Percentiles rank a stretch among this genome's conserved stretches.
Evolutionary conservation across 2,113 vertebrate species (phyloP).

Genomic region (Onychostruthus taczanowskii): DNA sequence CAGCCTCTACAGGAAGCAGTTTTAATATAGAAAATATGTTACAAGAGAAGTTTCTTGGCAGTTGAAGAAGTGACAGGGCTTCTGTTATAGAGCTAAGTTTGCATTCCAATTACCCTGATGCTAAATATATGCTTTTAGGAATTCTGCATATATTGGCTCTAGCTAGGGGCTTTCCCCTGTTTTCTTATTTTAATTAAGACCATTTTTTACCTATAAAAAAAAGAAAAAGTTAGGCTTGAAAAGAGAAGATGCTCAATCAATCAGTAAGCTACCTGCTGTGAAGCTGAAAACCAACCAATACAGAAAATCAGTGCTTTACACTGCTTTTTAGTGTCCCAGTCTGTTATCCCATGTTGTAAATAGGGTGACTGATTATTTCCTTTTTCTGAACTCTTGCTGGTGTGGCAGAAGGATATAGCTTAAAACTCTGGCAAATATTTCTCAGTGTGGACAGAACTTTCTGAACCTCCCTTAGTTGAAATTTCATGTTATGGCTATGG

Average conservation of each 20-base stretch:
- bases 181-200: neutral
- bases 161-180: neutral
- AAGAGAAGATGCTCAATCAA: neutral
- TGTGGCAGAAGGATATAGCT: neutral
- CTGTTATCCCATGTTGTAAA: neutral
- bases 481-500: neutral
- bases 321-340: neutral
- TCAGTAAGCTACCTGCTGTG: neutral
- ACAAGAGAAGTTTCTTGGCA: conserved; percentile 37
- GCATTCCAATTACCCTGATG: conserved; percentile 27
- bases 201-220: neutral
- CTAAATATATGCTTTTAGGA: conserved; percentile 47
- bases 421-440: neutral
- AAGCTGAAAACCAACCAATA: neutral
- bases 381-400: neutral
- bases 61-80: conserved; percentile 37
- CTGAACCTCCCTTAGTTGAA: neutral
- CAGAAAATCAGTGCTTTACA: neutral
- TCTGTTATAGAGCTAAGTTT: conserved; percentile 40
- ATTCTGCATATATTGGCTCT: conserved; percentile 12
- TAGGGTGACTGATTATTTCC: neutral
- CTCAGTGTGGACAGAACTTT: neutral
- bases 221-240: neutral
- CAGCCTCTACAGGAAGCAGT: neutral
- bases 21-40: conserved; percentile 13